Evolutionary conservation across 2,888 invertebrate species (phyloP).

Genomic region (Apamea anceps): DNA sequence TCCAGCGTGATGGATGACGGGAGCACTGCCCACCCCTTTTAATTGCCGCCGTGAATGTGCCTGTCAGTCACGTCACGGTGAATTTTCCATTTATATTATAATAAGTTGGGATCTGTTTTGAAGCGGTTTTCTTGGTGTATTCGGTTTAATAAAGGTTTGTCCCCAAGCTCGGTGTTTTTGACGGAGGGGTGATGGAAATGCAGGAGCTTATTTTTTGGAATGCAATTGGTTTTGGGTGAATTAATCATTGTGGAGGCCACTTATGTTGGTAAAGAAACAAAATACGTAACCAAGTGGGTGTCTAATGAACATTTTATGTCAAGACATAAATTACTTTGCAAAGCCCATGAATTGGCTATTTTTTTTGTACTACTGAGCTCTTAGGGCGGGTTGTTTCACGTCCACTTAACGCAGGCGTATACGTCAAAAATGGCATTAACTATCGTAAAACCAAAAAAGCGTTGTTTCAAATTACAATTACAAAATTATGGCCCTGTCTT

Average conservation of each 20-base stretch:
- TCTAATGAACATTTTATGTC: neutral
- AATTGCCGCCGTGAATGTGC: conserved; percentile 85
- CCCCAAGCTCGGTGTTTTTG: conserved; percentile 51
- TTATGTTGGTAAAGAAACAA: neutral
- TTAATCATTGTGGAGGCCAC: conserved; percentile 16
- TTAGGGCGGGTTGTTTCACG: neutral
- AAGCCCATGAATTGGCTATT: neutral
- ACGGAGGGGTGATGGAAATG: conserved; percentile 59
- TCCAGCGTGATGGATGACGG: conserved; percentile 87
- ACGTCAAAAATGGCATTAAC: no score
- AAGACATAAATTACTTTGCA: neutral
- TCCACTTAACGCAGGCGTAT: no score
- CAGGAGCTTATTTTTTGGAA: conserved; percentile 58
- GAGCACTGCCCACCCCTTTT: conserved; percentile 85
- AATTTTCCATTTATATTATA: conserved; percentile 89
- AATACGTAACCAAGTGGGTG: neutral
- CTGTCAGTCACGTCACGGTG: conserved; percentile 83
- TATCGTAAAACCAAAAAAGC: no score
- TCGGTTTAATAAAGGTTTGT: conserved; percentile 70
- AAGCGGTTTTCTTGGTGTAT: conserved; percentile 69
- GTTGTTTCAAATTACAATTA: no score
- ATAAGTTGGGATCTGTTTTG: conserved; percentile 81
- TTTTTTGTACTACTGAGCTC: neutral
- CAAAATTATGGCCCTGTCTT: no score
- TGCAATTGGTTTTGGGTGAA: conserved; percentile 57